phyloP scores from a whole-genome alignment of 64 coral and sea anemone genomes.

The Orbicella faveolata region DNA sequence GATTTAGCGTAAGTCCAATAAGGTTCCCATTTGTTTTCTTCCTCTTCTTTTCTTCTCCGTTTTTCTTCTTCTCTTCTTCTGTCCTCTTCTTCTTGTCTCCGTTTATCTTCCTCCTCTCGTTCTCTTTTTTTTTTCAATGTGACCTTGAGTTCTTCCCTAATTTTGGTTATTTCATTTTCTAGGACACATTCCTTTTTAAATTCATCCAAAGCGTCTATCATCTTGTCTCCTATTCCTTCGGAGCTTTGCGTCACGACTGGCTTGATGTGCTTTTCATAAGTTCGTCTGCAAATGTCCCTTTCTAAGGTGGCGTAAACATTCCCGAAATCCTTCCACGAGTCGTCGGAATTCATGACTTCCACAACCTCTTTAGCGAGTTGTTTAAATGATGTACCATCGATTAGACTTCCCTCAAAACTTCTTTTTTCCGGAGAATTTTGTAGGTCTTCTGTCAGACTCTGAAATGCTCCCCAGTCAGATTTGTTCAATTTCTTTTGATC shows the following conservation, averaged over 20 bases:
- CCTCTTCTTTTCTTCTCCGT: background rate
- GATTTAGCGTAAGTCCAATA: too few relatives aligned
- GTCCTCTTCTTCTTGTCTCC: slow-evolving; percentile 26
- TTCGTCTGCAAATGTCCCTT: slow-evolving; percentile 55
- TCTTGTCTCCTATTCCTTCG: background rate
- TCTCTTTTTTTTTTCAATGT: background rate
- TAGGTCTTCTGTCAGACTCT: background rate
- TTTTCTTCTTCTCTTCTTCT: slow-evolving; percentile 27
- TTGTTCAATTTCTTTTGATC: slow-evolving; percentile 26
- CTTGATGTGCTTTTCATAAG: slow-evolving; percentile 42
- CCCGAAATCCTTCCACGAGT: slow-evolving; percentile 29
- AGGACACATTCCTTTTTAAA: slow-evolving; percentile 58
- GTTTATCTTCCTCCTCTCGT: slow-evolving; percentile 25
- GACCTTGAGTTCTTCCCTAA: background rate
- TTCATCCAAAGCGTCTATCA: background rate
- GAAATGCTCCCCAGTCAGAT: slow-evolving; percentile 13
- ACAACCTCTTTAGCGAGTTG: slow-evolving; percentile 6
- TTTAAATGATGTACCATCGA: slow-evolving; percentile 41
- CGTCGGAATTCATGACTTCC: slow-evolving; percentile 15
- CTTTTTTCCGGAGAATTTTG: slow-evolving; percentile 30
- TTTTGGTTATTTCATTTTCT: background rate
- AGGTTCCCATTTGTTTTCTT: background rate
- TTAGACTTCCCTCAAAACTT: slow-evolving; percentile 19
- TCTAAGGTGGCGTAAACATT: slow-evolving; percentile 50
- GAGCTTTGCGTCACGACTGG: slow-evolving; percentile 15